Evolutionary conservation across 2,888 invertebrate genomes (phyloP).

Genomic region (Dromius quadrimaculatus): DNA sequence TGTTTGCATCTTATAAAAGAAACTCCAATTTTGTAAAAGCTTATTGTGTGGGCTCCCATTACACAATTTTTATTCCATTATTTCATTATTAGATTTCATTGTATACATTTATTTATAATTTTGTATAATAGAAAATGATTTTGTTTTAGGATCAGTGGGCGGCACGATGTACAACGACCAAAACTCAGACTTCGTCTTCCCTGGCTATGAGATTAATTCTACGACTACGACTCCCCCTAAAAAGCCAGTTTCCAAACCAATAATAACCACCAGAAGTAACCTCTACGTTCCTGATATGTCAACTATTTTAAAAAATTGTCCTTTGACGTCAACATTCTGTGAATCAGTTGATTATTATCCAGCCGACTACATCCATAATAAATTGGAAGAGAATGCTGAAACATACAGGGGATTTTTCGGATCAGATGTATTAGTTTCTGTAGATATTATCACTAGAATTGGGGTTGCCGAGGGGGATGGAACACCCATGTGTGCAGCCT

Average conservation of each 20-base stretch:
- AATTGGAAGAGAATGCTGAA: slow-evolving; percentile 60
- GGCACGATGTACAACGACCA: slow-evolving; percentile 35
- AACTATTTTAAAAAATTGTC: neutral
- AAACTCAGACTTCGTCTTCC: slow-evolving; percentile 41
- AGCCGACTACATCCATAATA: slow-evolving; percentile 61
- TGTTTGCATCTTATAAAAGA: no score
- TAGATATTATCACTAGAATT: slow-evolving; percentile 57
- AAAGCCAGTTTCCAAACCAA: neutral
- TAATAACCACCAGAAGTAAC: neutral
- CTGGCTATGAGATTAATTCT: slow-evolving; percentile 8
- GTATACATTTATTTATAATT: no score
- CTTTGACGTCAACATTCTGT: slow-evolving; percentile 65
- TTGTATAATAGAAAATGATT: no score
- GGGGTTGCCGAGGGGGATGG: slow-evolving; percentile 56
- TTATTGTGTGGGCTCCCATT: no score
- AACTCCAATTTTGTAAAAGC: no score
- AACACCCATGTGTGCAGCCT: slow-evolving; percentile 60
- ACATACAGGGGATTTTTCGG: slow-evolving; percentile 57
- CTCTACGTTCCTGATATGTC: slow-evolving; percentile 54
- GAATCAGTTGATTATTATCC: slow-evolving; percentile 67
- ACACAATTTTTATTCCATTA: no score
- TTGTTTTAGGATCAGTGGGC: neutral
- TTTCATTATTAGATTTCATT: no score
- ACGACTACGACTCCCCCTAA: neutral
- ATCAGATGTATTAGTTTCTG: slow-evolving; percentile 57